Conservation (phyloP, 2,113 vertebrate genomes). For the Semicossyphus pulcher region DNA sequence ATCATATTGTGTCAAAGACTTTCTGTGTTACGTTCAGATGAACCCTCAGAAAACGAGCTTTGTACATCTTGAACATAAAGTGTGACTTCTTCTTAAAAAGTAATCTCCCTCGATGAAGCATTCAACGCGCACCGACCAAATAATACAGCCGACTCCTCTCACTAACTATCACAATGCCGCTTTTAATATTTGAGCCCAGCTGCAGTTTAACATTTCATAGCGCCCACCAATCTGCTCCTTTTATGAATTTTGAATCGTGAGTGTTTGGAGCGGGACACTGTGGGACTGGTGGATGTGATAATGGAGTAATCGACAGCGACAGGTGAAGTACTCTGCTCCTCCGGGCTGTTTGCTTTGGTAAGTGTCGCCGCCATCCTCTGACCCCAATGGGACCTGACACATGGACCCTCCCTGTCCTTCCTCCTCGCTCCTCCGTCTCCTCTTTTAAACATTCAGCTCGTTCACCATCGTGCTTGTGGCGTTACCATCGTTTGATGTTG, state of each 20-base stretch:
- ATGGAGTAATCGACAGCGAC: slow-evolving; percentile 73
- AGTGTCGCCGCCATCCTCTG: slow-evolving; percentile 69
- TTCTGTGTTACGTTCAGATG: too few species aligned
- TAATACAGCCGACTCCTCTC: neutral
- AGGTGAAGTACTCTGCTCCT: slow-evolving; percentile 76
- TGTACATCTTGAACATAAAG: neutral
- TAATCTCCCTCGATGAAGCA: too few species aligned
- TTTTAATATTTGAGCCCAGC: slow-evolving; percentile 12
- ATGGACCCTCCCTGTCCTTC: slow-evolving; percentile 55
- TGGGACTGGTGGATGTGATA: slow-evolving; percentile 65
- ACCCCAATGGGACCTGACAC: slow-evolving; percentile 82
- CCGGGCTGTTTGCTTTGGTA: slow-evolving; percentile 77
- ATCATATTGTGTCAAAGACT: too few species aligned
- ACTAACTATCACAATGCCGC: neutral
- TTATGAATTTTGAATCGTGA: slow-evolving; percentile 71
- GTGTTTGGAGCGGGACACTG: slow-evolving; percentile 52
- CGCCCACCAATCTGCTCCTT: slow-evolving; percentile 36
- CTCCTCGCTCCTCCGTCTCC: slow-evolving; percentile 27
- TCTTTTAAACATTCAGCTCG: slow-evolving; percentile 7
- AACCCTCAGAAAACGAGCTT: too few species aligned
- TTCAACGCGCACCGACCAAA: neutral
- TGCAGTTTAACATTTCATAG: slow-evolving; percentile 59
- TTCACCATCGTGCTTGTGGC: slow-evolving; percentile 5
- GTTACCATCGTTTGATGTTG: slow-evolving; percentile 1
- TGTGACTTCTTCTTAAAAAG: neutral